Conservation (phyloP, 2,797 vertebrate genomes). For the Rallus crepitans region DNA sequence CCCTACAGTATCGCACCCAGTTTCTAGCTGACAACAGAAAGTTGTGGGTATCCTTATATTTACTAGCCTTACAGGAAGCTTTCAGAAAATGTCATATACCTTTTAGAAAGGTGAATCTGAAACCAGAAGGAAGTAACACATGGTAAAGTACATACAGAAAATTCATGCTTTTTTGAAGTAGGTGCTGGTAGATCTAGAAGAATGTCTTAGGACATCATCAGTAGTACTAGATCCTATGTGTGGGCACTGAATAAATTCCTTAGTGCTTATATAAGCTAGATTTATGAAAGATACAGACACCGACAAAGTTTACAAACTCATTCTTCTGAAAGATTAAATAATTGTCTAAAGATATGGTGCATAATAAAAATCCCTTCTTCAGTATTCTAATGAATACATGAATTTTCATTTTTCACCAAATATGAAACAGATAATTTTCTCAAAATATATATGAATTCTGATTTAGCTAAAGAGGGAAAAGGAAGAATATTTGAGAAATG, state of each 20-base stretch:
- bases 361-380: not conserved
- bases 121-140: not conserved
- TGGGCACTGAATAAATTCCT: not conserved
- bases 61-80: accelerated
- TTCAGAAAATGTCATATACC: not conserved
- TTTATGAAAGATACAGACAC: not conserved
- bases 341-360: not conserved
- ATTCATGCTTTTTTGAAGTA: not conserved
- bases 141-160: not conserved
- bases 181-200: not conserved
- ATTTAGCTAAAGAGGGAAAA: not conserved
- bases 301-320: not conserved
- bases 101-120: not conserved
- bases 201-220: not conserved
- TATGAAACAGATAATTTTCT: not conserved
- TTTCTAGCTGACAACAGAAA: not conserved
- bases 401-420: not conserved
- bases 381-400: not conserved
- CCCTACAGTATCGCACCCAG: not conserved
- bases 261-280: not conserved
- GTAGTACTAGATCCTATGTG: not conserved
- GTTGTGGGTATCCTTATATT: not conserved
- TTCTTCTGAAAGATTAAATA: not conserved
- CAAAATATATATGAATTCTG: not conserved
- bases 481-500: not conserved